Evolutionary conservation across 2,888 invertebrate species (phyloP).

Genomic region (Apocheima hispidaria): DNA sequence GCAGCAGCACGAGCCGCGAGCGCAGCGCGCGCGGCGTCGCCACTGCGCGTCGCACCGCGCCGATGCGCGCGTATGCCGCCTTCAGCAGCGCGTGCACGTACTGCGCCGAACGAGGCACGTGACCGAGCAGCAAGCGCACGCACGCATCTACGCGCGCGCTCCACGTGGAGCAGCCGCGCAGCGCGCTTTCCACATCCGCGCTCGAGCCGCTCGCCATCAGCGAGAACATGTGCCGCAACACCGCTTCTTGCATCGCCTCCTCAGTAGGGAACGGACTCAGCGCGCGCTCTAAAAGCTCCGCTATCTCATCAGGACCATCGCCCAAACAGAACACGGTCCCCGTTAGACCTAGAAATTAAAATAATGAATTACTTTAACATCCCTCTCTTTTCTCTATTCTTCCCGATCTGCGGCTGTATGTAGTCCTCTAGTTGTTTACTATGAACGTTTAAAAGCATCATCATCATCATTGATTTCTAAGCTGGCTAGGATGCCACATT

Average conservation of each 20-base stretch:
- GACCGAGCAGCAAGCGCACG: slow-evolving; percentile 56
- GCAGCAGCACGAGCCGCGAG: slow-evolving; percentile 54
- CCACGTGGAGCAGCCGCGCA: slow-evolving; percentile 46
- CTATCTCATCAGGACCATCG: slow-evolving; percentile 57
- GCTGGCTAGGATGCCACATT: too few species aligned
- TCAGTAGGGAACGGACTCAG: slow-evolving; percentile 50
- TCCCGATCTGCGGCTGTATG: too few species aligned
- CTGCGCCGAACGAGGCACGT: slow-evolving; percentile 61
- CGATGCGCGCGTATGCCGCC: slow-evolving; percentile 53
- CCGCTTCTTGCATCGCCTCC: slow-evolving; percentile 56
- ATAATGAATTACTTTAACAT: background rate
- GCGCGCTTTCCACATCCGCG: slow-evolving; percentile 37
- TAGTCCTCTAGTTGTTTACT: too few species aligned
- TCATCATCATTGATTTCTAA: too few species aligned
- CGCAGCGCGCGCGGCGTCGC: slow-evolving; percentile 43
- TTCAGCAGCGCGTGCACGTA: slow-evolving; percentile 60
- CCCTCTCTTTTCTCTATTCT: too few species aligned
- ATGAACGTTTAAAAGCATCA: too few species aligned
- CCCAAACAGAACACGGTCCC: slow-evolving; percentile 70
- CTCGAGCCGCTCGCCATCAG: slow-evolving; percentile 49
- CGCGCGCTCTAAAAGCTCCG: slow-evolving; percentile 49
- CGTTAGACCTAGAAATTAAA: background rate
- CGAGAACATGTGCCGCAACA: slow-evolving; percentile 60
- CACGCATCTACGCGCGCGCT: slow-evolving; percentile 51
- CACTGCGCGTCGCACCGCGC: slow-evolving; percentile 43